Percentiles rank a stretch among this genome's conserved stretches.
Evolutionary conservation across 2,113 vertebrate genomes (phyloP).

Genomic region (Eudyptes chrysolophus): DNA sequence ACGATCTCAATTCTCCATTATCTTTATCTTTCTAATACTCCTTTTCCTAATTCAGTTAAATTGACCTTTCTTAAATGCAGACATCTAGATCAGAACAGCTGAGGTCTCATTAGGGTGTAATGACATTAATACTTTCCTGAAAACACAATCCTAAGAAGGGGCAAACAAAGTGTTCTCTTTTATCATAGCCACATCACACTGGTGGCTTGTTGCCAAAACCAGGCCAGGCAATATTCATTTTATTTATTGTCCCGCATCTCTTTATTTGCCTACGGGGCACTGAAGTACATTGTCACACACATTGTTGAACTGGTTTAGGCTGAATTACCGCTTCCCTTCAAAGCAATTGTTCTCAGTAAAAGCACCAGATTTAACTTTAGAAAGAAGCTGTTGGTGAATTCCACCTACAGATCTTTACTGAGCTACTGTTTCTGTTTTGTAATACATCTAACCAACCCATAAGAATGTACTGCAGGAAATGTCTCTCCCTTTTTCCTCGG

Average conservation of each 20-base stretch:
- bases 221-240: neutral
- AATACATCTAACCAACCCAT: neutral
- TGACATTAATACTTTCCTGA: neutral
- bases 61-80: neutral
- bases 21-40: neutral
- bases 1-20: neutral
- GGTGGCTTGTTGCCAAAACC: neutral
- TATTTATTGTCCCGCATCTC: neutral
- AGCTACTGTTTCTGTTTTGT: neutral
- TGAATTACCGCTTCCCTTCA: neutral
- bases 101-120: neutral
- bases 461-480: neutral
- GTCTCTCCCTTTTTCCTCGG: neutral
- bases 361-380: neutral
- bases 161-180: neutral
- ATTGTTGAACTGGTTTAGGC: neutral
- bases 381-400: neutral
- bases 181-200: neutral
- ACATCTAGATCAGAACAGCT: neutral
- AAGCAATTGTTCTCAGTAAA: neutral
- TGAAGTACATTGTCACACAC: slow-evolving; percentile 5
- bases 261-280: neutral
- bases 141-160: neutral
- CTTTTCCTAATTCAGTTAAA: neutral
- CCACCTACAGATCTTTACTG: neutral